Evolutionary conservation across 2,113 vertebrate genomes (phyloP).

Genomic region (Labeo catla): DNA sequence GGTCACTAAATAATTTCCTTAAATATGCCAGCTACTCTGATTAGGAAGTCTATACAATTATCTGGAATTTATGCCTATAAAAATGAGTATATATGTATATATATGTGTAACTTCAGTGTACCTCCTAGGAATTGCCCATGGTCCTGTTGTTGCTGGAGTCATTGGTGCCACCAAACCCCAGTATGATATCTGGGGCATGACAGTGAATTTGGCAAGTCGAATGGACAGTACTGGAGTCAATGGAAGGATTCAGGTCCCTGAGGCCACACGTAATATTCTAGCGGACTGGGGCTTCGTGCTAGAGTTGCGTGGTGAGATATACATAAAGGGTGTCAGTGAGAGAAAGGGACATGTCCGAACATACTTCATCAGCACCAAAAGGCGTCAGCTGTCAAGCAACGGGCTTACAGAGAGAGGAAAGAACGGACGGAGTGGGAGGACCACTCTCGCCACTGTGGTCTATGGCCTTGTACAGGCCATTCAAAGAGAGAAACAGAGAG

Average conservation of each 20-base stretch:
- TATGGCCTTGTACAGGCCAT: constrained; percentile 90
- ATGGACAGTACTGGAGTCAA: constrained; percentile 94
- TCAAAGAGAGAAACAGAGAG: constrained; percentile 90
- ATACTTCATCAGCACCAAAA: constrained; percentile 90
- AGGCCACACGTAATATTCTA: constrained; percentile 89
- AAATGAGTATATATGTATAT: neutral
- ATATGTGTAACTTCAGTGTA: neutral
- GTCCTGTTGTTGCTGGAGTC: constrained; percentile 89
- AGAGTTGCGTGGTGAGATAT: constrained; percentile 94
- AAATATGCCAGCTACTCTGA: neutral
- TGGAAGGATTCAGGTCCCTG: constrained; percentile 91
- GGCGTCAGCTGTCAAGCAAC: constrained; percentile 71
- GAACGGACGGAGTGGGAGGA: constrained; percentile 80
- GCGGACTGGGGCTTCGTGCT: constrained; percentile 91
- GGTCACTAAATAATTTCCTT: neutral
- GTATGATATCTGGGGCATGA: constrained; percentile 95
- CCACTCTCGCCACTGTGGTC: constrained; percentile 88
- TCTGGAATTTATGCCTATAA: neutral
- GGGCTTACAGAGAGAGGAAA: constrained; percentile 60
- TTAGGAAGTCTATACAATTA: neutral
- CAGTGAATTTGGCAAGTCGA: constrained; percentile 92
- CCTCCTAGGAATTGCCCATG: constrained; percentile 87
- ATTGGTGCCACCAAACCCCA: constrained; percentile 91
- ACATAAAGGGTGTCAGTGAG: constrained; percentile 96
- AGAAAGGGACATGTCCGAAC: constrained; percentile 92